Evolutionary conservation across 2,888 invertebrate species (phyloP).

Genomic region (Frankliniella fusca): DNA sequence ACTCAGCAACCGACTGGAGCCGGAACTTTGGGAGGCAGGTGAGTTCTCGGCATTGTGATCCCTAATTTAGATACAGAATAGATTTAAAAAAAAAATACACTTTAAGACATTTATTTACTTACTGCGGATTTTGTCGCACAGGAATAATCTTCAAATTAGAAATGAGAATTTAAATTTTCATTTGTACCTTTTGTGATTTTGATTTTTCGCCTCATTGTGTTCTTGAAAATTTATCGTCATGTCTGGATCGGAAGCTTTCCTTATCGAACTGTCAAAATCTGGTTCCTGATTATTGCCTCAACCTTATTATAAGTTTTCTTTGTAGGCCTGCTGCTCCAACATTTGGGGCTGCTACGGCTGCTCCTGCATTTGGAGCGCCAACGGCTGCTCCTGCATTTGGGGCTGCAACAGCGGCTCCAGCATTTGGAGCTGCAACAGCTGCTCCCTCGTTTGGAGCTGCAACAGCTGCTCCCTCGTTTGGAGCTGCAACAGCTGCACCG

Average conservation of each 20-base stretch:
- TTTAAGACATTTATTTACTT: neutral
- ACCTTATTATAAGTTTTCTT: too few relatives aligned
- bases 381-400: conserved; percentile 43
- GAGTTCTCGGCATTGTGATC: neutral
- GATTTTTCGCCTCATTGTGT: neutral
- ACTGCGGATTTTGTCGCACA: neutral
- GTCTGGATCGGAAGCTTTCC: too few relatives aligned
- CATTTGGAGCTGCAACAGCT: conserved; percentile 39
- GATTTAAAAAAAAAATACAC: neutral
- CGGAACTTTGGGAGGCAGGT: neutral
- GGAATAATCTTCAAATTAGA: neutral
- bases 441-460: conserved; percentile 42
- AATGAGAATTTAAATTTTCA: neutral
- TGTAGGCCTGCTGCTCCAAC: conserved; percentile 36
- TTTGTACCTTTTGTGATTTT: neutral
- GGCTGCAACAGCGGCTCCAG: conserved; percentile 35
- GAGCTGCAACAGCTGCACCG: conserved; percentile 42
- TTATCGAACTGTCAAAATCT: too few relatives aligned
- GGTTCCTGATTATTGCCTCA: neutral
- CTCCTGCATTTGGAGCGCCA: conserved; percentile 30
- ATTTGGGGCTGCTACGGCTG: conserved; percentile 38
- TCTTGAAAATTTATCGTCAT: neutral
- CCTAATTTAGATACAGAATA: neutral
- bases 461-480: conserved; percentile 34
- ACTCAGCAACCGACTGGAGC: neutral